Evolutionary conservation across 1,140 invertebrate genomes (phyloP), one percentile per base, ranked within the genome.

Genomic region (Saxidomus purpurata): DNA sequence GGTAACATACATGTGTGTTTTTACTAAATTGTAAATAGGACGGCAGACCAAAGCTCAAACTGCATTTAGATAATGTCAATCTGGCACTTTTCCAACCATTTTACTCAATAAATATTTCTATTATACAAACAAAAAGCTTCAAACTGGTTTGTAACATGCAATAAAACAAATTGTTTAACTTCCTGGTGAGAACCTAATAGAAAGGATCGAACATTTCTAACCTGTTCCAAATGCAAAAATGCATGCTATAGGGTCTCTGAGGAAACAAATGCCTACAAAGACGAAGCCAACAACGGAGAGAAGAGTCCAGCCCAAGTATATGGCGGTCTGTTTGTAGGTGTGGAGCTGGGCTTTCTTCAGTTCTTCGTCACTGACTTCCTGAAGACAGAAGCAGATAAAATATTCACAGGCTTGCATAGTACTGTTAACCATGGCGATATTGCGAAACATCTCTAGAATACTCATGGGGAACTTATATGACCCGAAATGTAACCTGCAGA

Each of bases 171-270:
- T n/a, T n/a, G n/a, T n/a, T n/a, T n/a, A n/a, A n/a, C n/a, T n/a
- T n/a, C n/a, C n/a, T n/a, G n/a, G n/a, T n/a, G n/a, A n/a, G n/a
- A n/a, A n/a, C n/a, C n/a, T n/a, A n/a, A n/a, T n/a, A n/a, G n/a
- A 43, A 43, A 43, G 15, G 43, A 43, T 43, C 43, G 15, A 43
- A 43, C 4, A 4, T 43, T 43, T 43, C 43, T 0, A 40, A 79
- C 76, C 81, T 38, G 87, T 83, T 31, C 87, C 87, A 43, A 89
- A 89, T 2, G 80, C 81, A 63, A 89, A 89, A 3, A 89, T 83
- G 34, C 63, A 89, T 3, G 80, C 80, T 4, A 89, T 49, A 0
- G 87, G 87, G 38, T 89, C 87, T 25, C 80, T 43, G 11, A 89
- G 28, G 52, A 89, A 89, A 40, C 87, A 89, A n/a, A 61, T 61